Conservation (phyloP, 1,140 invertebrate genomes). For the Ceratina calcarata region DNA sequence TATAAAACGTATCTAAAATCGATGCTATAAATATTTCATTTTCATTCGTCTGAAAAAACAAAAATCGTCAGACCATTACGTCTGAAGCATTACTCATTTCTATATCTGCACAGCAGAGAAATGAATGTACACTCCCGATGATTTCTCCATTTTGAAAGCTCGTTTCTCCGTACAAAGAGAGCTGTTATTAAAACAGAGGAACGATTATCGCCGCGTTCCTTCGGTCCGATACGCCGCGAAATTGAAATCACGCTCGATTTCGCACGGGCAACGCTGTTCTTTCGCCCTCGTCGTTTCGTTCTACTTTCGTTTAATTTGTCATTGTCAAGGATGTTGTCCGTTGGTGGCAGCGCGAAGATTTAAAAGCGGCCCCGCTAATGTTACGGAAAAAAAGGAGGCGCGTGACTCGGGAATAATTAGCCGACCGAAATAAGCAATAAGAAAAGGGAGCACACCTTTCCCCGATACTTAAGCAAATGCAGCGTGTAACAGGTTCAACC, state of each 20-base stretch:
- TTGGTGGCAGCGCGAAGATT: slow-evolving; percentile 35
- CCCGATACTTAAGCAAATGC: slow-evolving; percentile 22
- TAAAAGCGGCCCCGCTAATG: slow-evolving; percentile 30
- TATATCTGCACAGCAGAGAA: background rate
- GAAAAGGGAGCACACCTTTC: background rate
- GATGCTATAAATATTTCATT: too few relatives aligned
- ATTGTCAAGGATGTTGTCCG: slow-evolving; percentile 36
- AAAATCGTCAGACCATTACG: background rate
- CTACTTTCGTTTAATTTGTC: slow-evolving; percentile 49
- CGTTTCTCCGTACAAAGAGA: background rate
- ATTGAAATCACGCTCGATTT: slow-evolving; percentile 19
- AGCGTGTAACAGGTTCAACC: slow-evolving; percentile 19
- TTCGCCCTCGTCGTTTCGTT: background rate
- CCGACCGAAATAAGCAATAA: slow-evolving; percentile 27
- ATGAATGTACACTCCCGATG: too few relatives aligned
- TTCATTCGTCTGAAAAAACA: too few relatives aligned
- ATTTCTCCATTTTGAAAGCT: background rate
- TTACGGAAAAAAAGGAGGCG: slow-evolving; percentile 25
- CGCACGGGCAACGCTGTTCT: background rate
- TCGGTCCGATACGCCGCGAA: background rate
- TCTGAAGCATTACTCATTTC: too few relatives aligned
- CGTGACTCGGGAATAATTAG: slow-evolving; percentile 28
- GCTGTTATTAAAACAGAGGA: background rate
- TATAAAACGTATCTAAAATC: too few relatives aligned
- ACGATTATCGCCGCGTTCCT: background rate